Percentiles rank a stretch among this genome's conserved stretches.
Evolutionary conservation across 1,140 invertebrate genomes (phyloP).

Genomic region (Diabrotica undecimpunctata): DNA sequence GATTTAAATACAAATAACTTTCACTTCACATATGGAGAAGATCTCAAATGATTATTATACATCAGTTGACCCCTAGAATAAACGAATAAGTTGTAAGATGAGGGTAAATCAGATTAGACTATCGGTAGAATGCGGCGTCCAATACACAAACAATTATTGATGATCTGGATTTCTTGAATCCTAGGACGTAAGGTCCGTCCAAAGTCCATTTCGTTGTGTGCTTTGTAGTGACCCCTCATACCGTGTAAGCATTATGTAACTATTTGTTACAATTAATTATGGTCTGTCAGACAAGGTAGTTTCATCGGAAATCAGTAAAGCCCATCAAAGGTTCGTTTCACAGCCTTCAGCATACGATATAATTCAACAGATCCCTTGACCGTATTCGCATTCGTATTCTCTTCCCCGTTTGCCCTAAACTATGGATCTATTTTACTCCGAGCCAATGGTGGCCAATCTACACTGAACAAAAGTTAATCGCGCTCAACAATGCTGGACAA

Average conservation of each 20-base stretch:
- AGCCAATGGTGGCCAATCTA: not conserved
- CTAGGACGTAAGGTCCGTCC: no score
- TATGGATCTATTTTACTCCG: conserved; percentile 1
- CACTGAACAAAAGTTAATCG: not conserved
- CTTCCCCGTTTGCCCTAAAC: not conserved
- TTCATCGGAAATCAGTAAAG: conserved; percentile 2
- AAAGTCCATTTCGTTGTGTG: not conserved
- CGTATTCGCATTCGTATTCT: conserved; percentile 2
- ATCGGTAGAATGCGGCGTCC: no score
- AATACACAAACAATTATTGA: no score
- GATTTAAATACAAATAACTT: no score
- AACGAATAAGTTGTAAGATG: no score
- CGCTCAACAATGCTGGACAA: no score
- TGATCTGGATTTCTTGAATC: no score
- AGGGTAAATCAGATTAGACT: no score
- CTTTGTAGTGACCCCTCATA: not conserved
- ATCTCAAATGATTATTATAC: no score
- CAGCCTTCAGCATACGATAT: conserved; percentile 1
- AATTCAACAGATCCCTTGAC: conserved; percentile 2
- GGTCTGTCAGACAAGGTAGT: conserved; percentile 1
- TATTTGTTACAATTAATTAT: not conserved
- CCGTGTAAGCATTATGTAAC: not conserved
- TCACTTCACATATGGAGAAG: no score
- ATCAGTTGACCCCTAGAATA: no score
- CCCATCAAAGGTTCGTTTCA: conserved; percentile 1